Conservation (phyloP, 2,797 vertebrate species). For the Squalus acanthias region DNA sequence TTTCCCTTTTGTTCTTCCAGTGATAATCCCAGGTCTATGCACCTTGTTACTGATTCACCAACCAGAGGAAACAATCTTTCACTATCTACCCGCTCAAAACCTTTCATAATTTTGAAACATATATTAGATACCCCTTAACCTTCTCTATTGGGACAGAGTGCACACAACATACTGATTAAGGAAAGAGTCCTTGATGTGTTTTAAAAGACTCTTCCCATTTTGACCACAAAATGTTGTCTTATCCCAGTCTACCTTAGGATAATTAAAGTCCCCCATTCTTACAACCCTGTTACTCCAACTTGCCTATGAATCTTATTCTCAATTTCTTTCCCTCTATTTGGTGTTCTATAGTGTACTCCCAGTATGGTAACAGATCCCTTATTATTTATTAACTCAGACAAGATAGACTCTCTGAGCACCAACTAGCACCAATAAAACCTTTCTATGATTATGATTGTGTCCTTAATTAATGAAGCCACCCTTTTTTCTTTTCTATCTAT, state of each 20-base stretch:
- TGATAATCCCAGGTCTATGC: neutral
- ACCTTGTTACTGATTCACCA: neutral
- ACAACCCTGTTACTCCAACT: neutral
- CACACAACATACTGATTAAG: too few relatives aligned
- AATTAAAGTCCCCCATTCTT: neutral
- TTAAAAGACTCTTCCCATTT: neutral
- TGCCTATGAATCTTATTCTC: neutral
- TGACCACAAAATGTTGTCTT: neutral
- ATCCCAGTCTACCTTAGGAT: neutral
- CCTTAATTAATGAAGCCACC: neutral
- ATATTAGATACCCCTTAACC: neutral
- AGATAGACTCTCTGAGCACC: neutral
- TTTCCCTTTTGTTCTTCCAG: neutral
- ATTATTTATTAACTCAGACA: neutral
- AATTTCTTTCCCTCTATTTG: neutral
- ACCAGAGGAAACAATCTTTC: neutral
- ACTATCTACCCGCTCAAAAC: neutral
- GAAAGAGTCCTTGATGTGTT: neutral
- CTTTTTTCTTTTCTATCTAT: neutral
- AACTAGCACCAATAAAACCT: neutral
- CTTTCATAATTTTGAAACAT: neutral
- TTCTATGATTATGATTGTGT: neutral
- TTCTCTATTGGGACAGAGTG: neutral
- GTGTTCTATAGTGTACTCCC: neutral
- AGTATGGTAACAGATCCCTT: neutral